These are phyloP conservation scores for Argynnis bischoffii DNA, from an alignment of 2,888 invertebrate species.

Conservation along the genomic window DNA sequence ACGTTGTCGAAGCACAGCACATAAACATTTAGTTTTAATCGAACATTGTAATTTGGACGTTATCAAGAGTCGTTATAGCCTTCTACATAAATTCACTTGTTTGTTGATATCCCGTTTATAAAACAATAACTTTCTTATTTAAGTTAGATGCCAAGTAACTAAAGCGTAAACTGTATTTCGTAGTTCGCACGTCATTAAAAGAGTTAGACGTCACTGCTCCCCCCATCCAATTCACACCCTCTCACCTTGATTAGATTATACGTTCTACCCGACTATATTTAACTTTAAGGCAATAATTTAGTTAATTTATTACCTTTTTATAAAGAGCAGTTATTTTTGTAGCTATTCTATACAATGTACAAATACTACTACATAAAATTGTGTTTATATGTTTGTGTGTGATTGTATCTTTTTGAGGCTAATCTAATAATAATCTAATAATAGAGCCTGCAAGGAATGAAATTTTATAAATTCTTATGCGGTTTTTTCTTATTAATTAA, in stretches of 20 bases:
- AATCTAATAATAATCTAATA: too few species aligned
- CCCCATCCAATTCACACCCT: constrained; percentile 30
- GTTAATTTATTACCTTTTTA: background rate
- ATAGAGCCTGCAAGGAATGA: too few species aligned
- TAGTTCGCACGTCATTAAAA: constrained; percentile 5
- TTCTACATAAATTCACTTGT: background rate
- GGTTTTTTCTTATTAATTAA: too few species aligned
- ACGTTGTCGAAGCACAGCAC: background rate
- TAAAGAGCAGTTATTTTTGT: background rate
- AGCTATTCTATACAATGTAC: too few species aligned
- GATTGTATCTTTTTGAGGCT: too few species aligned
- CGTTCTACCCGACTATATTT: constrained; percentile 8
- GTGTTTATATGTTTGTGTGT: too few species aligned
- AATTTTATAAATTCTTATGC: too few species aligned
- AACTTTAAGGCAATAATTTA: constrained; percentile 5
- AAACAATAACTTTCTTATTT: background rate
- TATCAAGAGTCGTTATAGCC: background rate
- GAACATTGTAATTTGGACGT: background rate
- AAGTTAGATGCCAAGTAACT: background rate
- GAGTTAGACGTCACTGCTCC: constrained; percentile 26
- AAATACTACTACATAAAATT: too few species aligned
- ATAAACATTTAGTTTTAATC: background rate
- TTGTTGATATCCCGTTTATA: too few species aligned
- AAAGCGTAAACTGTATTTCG: background rate
- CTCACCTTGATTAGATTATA: constrained; percentile 28